Base-by-base conservation (phyloP, 1,140 invertebrate species). In the Radopholus similis region DNA sequence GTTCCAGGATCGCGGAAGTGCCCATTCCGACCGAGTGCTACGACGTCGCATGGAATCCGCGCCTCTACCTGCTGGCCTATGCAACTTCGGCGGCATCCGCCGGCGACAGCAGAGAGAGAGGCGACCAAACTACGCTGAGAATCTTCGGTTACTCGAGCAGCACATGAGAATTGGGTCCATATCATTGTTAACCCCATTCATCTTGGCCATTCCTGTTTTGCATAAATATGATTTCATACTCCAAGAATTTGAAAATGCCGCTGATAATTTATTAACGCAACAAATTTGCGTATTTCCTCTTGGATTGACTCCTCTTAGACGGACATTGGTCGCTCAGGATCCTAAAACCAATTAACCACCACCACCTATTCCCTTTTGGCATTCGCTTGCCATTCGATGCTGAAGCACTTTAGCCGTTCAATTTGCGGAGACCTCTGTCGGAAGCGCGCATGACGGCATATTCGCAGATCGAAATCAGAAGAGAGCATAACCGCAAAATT, bases 131-230 rank as follows among this genome's bases (percentile, higher is more conserved):
- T 28, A 76, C 69, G 0, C 23, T 71, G 4, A 32, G 70, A 34
- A 38, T 71, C 30, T 71, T 71, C 58, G 69, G 69, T 21, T 71
- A 71, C 54, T 68, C 66, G n/a, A n/a, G n/a, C n/a, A n/a, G n/a
- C n/a, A n/a, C n/a, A n/a, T n/a, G n/a, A n/a, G n/a, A n/a, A n/a
- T n/a, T n/a, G n/a, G n/a, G n/a, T n/a, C n/a, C n/a, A n/a, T n/a
- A n/a, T n/a, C n/a, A n/a, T n/a, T n/a, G n/a, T n/a, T n/a, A n/a
- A n/a, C n/a, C n/a, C n/a, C n/a, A n/a, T n/a, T n/a, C n/a, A n/a
- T n/a, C n/a, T n/a, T n/a, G n/a, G n/a, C n/a, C n/a, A n/a, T n/a
- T n/a, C n/a, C n/a, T n/a, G n/a, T n/a, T n/a, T n/a, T n/a, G n/a
- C n/a, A n/a, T n/a, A n/a, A n/a, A n/a, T n/a, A n/a, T n/a, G n/a